Percentiles rank a stretch among this genome's conserved stretches.
phyloP scores from a whole-genome alignment of 1,140 invertebrate genomes.

The Dendroctonus valens region DNA sequence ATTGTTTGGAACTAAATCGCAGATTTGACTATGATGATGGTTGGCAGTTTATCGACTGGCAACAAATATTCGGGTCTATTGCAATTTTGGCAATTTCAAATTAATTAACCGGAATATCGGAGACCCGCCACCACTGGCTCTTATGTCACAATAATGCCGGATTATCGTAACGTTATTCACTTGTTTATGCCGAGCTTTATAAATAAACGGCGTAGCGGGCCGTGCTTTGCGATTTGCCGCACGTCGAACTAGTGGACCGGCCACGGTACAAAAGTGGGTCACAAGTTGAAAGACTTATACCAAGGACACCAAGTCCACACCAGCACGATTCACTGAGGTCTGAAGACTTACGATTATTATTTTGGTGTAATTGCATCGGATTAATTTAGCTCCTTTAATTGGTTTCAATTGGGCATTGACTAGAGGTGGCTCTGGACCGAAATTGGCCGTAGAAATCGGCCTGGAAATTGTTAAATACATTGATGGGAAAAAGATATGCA shows the following conservation, averaged over 20 bases:
- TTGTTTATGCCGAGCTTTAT: slow-evolving; percentile 22
- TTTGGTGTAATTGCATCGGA: slow-evolving; percentile 19
- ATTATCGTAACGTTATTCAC: slow-evolving; percentile 33
- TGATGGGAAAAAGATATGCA: no score
- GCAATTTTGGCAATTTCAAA: no score
- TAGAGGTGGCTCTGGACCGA: no score
- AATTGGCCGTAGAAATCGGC: no score
- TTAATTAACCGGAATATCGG: no score
- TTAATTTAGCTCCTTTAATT: slow-evolving; percentile 6
- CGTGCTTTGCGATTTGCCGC: slow-evolving; percentile 34
- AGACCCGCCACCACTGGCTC: slow-evolving; percentile 15
- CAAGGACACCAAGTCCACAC: slow-evolving; percentile 47
- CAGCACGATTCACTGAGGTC: slow-evolving; percentile 39
- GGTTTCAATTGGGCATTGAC: background rate
- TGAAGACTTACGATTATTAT: slow-evolving; percentile 29
- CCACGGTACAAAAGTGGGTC: slow-evolving; percentile 46
- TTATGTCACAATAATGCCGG: slow-evolving; percentile 38
- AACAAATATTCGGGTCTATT: no score
- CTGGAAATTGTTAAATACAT: no score
- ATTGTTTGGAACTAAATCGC: no score
- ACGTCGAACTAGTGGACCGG: slow-evolving; percentile 32
- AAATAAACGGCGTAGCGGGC: slow-evolving; percentile 1
- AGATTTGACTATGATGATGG: no score
- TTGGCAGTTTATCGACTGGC: no score
- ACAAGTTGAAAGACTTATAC: slow-evolving; percentile 50